These are phyloP conservation scores for Dendrolimus punctatus DNA, from an alignment of 1,140 invertebrate species.

Conservation along the genomic window DNA sequence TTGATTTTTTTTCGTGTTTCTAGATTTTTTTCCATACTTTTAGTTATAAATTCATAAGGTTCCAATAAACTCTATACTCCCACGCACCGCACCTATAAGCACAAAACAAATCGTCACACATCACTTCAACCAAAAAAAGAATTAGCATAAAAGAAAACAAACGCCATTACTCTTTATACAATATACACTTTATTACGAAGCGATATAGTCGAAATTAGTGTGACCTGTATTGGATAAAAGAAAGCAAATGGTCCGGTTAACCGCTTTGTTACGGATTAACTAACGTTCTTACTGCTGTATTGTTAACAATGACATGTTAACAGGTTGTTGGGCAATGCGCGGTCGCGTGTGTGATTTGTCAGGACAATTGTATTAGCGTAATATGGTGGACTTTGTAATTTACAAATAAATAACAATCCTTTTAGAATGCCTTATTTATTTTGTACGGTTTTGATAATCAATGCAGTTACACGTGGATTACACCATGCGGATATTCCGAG, in stretches of 20 bases:
- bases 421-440: background rate
- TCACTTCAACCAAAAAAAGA: background rate
- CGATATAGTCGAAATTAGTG: slow-evolving; percentile 1
- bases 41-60: background rate
- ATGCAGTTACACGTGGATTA: too few relatives aligned
- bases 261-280: slow-evolving; percentile 32
- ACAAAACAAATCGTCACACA: slow-evolving; percentile 1
- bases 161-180: slow-evolving; percentile 3
- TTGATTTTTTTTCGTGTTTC: background rate
- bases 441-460: too few relatives aligned
- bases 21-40: background rate
- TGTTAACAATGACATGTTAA: slow-evolving; percentile 38
- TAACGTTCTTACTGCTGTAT: slow-evolving; percentile 18
- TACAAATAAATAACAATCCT: background rate
- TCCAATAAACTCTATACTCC: slow-evolving; percentile 1
- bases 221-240: slow-evolving; percentile 24
- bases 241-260: slow-evolving; percentile 52
- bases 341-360: slow-evolving; percentile 14
- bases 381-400: too few relatives aligned
- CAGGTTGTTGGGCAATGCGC: slow-evolving; percentile 31
- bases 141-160: slow-evolving; percentile 5
- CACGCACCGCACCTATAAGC: slow-evolving; percentile 5
- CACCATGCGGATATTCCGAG: too few relatives aligned
- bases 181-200: too few relatives aligned
- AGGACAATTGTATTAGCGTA: background rate